Evolutionary conservation across 2,113 vertebrate genomes (phyloP).

Genomic region (Oreotragus oreotragus): DNA sequence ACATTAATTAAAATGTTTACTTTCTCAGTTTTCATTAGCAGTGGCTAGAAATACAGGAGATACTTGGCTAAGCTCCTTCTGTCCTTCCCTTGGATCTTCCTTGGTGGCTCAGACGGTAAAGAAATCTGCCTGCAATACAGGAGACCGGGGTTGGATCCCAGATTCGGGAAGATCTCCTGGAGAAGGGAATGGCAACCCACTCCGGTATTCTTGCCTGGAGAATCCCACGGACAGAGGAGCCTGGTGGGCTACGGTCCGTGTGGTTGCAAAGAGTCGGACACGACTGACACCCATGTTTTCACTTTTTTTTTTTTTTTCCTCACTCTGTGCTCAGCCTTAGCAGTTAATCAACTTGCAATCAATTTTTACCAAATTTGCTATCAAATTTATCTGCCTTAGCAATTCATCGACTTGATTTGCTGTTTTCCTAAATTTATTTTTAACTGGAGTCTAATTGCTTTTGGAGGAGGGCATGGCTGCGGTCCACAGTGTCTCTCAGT

Average conservation of each 20-base stretch:
- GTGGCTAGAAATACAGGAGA: neutral
- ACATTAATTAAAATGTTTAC: neutral
- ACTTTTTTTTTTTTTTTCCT: neutral
- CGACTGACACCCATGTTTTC: rapidly evolving
- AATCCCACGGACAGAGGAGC: neutral
- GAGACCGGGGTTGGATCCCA: neutral
- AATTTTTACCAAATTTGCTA: neutral
- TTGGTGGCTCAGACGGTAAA: neutral
- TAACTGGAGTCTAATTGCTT: neutral
- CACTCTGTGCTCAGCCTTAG: neutral
- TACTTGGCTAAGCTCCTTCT: neutral
- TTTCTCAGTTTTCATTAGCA: neutral
- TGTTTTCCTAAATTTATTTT: neutral
- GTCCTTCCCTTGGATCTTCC: neutral
- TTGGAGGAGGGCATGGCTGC: neutral
- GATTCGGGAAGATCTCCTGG: neutral
- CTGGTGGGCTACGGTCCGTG: rapidly evolving
- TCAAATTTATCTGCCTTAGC: neutral
- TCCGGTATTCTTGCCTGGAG: neutral
- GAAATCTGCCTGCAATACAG: neutral
- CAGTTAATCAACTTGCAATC: neutral
- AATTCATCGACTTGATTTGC: neutral
- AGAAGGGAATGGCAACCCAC: neutral
- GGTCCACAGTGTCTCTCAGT: rapidly evolving
- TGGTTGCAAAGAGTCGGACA: neutral